phyloP scores from a whole-genome alignment of 1,140 invertebrate genomes.

The Xylocopa sonorina region DNA sequence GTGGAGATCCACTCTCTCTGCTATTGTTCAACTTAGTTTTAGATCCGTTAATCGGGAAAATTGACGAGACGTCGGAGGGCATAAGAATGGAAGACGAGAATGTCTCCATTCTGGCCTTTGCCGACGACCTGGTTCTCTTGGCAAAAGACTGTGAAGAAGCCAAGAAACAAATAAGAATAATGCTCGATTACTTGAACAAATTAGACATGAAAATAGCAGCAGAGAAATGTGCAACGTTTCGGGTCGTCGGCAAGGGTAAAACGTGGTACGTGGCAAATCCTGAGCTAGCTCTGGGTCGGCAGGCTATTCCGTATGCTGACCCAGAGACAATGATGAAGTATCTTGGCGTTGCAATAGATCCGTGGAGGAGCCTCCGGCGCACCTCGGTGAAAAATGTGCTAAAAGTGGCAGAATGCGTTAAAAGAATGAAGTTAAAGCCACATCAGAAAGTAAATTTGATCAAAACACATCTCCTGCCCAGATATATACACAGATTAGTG shows the following conservation, averaged over 20 bases:
- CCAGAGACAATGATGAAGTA: not conserved
- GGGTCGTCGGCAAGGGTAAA: not conserved
- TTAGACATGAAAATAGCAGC: not conserved
- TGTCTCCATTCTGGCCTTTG: slow-evolving; percentile 71
- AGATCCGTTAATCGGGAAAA: slow-evolving; percentile 26
- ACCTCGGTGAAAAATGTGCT: rapidly evolving
- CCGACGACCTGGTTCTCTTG: slow-evolving; percentile 77
- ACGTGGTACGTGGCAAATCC: not conserved
- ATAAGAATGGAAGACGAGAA: slow-evolving; percentile 48
- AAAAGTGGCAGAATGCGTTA: rapidly evolving
- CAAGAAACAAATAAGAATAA: rapidly evolving
- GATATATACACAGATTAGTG: not conserved
- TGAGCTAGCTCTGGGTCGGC: not conserved
- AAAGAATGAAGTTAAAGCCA: not conserved
- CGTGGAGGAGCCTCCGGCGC: not conserved
- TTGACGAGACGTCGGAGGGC: slow-evolving; percentile 60
- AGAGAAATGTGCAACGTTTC: not conserved
- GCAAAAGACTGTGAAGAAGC: slow-evolving; percentile 49
- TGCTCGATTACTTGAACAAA: rapidly evolving
- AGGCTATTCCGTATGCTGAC: rapidly evolving
- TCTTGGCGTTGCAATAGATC: not conserved
- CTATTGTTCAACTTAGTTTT: slow-evolving; percentile 61
- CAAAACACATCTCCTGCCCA: not conserved
- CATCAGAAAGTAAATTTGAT: not conserved
- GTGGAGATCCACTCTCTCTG: slow-evolving; percentile 64